These are phyloP conservation scores for Lasaia peninsularis DNA, from an alignment of 1,140 invertebrate species.

Conservation along the genomic window DNA sequence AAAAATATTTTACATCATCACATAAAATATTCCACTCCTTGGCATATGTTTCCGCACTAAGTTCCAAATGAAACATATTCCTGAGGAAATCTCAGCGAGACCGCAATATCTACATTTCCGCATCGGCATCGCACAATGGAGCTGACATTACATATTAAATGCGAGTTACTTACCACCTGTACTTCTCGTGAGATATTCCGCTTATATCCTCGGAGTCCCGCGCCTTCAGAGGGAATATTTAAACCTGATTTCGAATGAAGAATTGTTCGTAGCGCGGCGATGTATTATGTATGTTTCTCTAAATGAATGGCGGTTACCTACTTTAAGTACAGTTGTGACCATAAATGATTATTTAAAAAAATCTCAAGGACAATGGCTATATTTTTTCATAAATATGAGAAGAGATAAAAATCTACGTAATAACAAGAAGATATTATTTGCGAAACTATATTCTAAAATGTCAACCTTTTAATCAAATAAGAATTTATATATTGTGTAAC, in stretches of 20 bases:
- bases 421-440: too few species aligned
- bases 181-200: neutral
- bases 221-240: slow-evolving; percentile 36
- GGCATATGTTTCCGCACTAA: too few species aligned
- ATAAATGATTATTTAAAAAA: neutral
- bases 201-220: slow-evolving; percentile 1
- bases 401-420: too few species aligned
- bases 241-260: slow-evolving; percentile 39
- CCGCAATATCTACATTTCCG: neutral
- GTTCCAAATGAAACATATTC: neutral
- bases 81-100: neutral
- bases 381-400: too few species aligned
- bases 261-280: slow-evolving; percentile 33
- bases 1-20: too few species aligned
- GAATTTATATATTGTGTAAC: too few species aligned
- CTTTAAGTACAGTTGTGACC: slow-evolving; percentile 1
- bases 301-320: slow-evolving; percentile 34
- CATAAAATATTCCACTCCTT: too few species aligned
- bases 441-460: too few species aligned
- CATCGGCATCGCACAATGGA: neutral
- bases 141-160: slow-evolving; percentile 13
- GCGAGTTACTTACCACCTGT: slow-evolving; percentile 6
- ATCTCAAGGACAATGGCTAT: too few species aligned
- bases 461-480: too few species aligned
- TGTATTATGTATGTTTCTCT: slow-evolving; percentile 39